These are phyloP conservation scores for Myotis pilosus DNA, from an alignment of 2,797 vertebrate species.

Conservation along the genomic window DNA sequence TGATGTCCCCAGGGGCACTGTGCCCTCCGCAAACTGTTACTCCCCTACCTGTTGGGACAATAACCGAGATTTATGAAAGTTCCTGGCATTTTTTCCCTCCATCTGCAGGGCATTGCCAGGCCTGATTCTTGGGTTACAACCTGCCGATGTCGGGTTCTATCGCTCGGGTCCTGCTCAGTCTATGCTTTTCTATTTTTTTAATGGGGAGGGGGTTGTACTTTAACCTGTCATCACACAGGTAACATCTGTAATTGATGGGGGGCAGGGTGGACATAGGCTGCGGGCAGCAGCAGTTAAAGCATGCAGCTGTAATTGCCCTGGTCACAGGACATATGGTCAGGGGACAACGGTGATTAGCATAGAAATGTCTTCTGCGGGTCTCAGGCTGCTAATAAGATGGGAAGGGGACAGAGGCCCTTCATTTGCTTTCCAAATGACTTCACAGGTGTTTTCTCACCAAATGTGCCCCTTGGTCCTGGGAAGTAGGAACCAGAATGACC, in stretches of 20 bases:
- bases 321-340: constrained; percentile 16
- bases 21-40: background rate
- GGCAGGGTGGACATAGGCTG: background rate
- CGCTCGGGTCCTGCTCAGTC: background rate
- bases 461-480: background rate
- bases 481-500: background rate
- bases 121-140: background rate
- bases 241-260: background rate
- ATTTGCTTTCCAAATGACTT: background rate
- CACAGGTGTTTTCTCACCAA: background rate
- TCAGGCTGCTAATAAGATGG: background rate
- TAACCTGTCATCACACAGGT: background rate
- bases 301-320: background rate
- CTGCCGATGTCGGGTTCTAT: background rate
- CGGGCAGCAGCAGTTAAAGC: background rate
- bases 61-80: constrained; percentile 7
- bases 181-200: background rate
- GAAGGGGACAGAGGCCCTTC: background rate
- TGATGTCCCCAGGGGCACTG: background rate
- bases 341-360: background rate
- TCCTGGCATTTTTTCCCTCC: background rate
- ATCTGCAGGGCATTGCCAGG: background rate
- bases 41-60: constrained; percentile 27
- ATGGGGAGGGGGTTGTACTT: background rate
- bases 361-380: background rate